Base-by-base conservation (phyloP, 2,888 invertebrate species). In the Troides aeacus region DNA sequence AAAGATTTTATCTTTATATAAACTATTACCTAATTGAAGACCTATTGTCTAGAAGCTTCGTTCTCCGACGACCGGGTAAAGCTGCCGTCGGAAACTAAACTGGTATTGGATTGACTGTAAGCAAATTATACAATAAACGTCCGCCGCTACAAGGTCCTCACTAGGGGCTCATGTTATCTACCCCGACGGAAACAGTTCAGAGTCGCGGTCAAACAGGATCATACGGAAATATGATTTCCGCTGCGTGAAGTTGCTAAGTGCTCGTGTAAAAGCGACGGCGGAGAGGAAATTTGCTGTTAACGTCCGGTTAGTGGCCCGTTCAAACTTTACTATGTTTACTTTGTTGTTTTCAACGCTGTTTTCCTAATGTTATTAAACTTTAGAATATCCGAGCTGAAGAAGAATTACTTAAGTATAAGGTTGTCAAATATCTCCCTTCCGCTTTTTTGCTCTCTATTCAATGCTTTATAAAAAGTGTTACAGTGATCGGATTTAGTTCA, bases 141-240 rank as follows among this genome's bases (percentile, higher is more conserved):
- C 58, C 7, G 46, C 24, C 12, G 1, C 30, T 24, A 59, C 18
- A 18, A 59, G 30, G 30, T 3, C 10, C 4, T 23, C 58, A 24
- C 24, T 58, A 23, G 8, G 21, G 12, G 21, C 18, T 12, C 36
- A 5, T 56, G 56, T 62, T 58, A 62, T 62, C 62, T 62, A 18
- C 42, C 67, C 36, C 59, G 30, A 24, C 21, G 62, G 62, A 58
- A 58, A 62, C 68, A 68, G 46, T 62, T 68, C 46, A 30, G 21
- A 17, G 56, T 57, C 21, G 50, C 23, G 42, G 58, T 58, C 36
- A 57, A 60, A 62, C 63, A 30, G 50, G 62, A 62, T 57, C 61
- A 66, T 70, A 59, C 58, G 66, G 58, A 61, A 67, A 66, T 64
- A 67, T 64, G 66, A 70, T 70, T 66, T 70, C 64, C 67, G 39